These are phyloP conservation scores for Chalcis sispes DNA, from an alignment of 2,888 invertebrate genomes.

Conservation along the genomic window DNA sequence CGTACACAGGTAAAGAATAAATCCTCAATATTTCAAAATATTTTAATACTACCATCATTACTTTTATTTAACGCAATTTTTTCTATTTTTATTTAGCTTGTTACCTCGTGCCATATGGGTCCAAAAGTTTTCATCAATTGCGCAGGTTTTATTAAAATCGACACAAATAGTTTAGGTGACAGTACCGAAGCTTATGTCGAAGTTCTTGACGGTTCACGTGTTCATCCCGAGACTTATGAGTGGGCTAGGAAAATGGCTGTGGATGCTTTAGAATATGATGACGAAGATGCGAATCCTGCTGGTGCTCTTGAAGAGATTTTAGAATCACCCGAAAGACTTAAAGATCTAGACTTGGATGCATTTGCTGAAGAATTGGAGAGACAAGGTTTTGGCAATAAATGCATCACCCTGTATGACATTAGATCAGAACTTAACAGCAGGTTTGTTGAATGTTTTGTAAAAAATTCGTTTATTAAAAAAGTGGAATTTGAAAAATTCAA, in stretches of 20 bases:
- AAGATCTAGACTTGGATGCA: slow-evolving; percentile 97
- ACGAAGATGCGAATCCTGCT: slow-evolving; percentile 96
- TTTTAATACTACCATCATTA: not conserved
- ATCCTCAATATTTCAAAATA: too few relatives aligned
- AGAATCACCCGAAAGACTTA: slow-evolving; percentile 94
- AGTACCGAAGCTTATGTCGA: slow-evolving; percentile 96
- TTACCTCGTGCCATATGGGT: slow-evolving; percentile 97
- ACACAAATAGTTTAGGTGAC: slow-evolving; percentile 95
- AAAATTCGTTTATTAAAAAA: too few relatives aligned
- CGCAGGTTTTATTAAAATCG: slow-evolving; percentile 99
- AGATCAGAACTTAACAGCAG: slow-evolving; percentile 95
- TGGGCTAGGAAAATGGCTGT: slow-evolving; percentile 99
- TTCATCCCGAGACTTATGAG: slow-evolving; percentile 99
- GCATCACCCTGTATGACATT: slow-evolving; percentile 97
- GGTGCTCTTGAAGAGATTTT: slow-evolving; percentile 98
- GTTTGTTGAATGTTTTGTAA: not conserved
- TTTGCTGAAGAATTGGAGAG: slow-evolving; percentile 98
- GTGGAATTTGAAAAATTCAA: too few relatives aligned
- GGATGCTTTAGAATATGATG: slow-evolving; percentile 98
- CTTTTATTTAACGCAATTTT: not conserved
- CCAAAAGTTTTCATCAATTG: slow-evolving; percentile 99
- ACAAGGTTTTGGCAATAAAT: slow-evolving; percentile 91
- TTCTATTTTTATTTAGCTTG: slow-evolving; percentile 77
- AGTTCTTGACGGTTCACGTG: slow-evolving; percentile 97
- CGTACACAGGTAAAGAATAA: slow-evolving; percentile 83